A percentile compares a stretch with the other conserved stretches of the same genome.
Evolutionary conservation across 2,113 vertebrate genomes (phyloP).

Genomic region (Bucco capensis): DNA sequence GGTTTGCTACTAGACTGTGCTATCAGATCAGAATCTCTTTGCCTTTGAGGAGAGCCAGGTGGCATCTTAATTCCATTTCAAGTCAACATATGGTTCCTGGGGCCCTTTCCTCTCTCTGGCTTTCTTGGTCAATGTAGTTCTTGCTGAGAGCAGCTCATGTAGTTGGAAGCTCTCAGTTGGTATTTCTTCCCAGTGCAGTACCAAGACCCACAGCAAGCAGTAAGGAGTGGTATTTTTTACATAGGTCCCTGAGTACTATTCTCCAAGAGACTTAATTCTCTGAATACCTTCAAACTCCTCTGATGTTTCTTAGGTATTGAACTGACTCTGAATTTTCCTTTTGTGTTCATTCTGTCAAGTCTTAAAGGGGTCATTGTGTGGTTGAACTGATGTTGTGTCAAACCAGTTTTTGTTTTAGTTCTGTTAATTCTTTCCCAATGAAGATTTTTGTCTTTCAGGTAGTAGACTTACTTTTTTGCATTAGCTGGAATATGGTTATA

Average conservation of each 20-base stretch:
- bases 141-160: slow-evolving; percentile 4
- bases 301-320: slow-evolving; percentile 27
- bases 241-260: background rate
- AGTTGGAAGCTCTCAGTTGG: background rate
- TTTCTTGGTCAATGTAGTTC: background rate
- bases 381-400: slow-evolving; percentile 33
- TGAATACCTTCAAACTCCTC: background rate
- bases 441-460: slow-evolving; percentile 41
- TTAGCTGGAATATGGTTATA: slow-evolving; percentile 56
- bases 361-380: background rate
- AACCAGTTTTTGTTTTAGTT: background rate
- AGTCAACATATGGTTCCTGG: background rate
- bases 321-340: slow-evolving; percentile 23
- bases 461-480: slow-evolving; percentile 24
- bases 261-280: background rate
- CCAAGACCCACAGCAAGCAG: slow-evolving; percentile 40
- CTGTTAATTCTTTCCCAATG: slow-evolving; percentile 25
- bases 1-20: background rate
- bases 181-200: slow-evolving; percentile 37
- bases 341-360: slow-evolving; percentile 29
- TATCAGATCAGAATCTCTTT: background rate
- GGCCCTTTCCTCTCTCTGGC: background rate
- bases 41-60: slow-evolving; percentile 55
- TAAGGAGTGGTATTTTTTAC: background rate
- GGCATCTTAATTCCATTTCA: slow-evolving; percentile 68